Evolutionary conservation across 2,113 vertebrate genomes (phyloP), one percentile per base, ranked within the genome.

Genomic region (Hippocampus comes): DNA sequence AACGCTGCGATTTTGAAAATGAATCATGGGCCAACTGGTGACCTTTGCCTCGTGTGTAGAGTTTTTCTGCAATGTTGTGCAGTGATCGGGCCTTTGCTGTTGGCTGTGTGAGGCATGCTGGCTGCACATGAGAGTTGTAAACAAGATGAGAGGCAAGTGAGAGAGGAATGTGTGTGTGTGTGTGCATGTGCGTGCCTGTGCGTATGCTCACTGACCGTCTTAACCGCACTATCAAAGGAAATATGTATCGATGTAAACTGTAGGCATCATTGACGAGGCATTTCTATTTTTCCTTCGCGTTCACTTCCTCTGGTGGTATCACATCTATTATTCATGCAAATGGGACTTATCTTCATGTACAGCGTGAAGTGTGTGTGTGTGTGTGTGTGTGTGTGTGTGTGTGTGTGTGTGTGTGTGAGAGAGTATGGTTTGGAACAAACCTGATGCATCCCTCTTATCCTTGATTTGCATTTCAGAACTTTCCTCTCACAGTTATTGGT

Each of bases 241-340:
- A 73, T 57, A 78, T 57, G 55, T 70, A 71, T 61, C 65, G 68
- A 3, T 51, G 86, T 74, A 83, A 85, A 70, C 67, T 53, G 64
- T 75, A 82, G 83, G 78, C 78, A 88, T 88, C 85, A 85, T 77
- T n/a, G 74, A 64, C 61, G 41, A 61, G 46, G 69, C 76, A 64
- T 67, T 67, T 70, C 77, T 15, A 34, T 20, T 75, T 38, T 73
- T 75, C 55, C 61, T 76, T 70, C 46, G 51, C 79, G 56, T 59
- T 81, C 73, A 38, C 72, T 53, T 74, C 70, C 42, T 74, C 55
- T 64, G 41, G 4, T 67, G 46, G 56, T 70, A 59, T 30, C 12
- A 15, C 71, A 87, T 89, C 46, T 77, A 86, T 89, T 89, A 90
- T 90, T 90, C 78, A 89, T 86, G 83, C 73, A 70, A 82, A 83